A percentile compares a stretch with the other conserved stretches of the same genome.
Conservation (phyloP, 2,888 invertebrate genomes). For the Ethmia dodecea region DNA sequence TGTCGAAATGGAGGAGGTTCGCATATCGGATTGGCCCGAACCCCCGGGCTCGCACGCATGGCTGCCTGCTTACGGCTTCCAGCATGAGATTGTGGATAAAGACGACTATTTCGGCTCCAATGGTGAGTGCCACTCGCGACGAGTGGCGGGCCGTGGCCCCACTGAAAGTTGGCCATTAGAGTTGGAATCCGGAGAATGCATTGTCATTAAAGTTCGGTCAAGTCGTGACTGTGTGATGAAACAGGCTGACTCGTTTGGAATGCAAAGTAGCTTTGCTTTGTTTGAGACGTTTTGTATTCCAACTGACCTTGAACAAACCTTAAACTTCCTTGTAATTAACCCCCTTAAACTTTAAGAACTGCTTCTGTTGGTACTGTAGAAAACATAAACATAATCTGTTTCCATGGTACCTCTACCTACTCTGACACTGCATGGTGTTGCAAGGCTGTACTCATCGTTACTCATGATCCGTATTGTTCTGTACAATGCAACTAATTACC, state of each 20-base stretch:
- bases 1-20: constrained; percentile 79
- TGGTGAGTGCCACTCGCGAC: constrained; percentile 68
- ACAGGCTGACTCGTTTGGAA: constrained; percentile 26
- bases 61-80: constrained; percentile 88
- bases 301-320: constrained; percentile 8
- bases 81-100: constrained; percentile 80
- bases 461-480: constrained; percentile 37
- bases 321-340: too few species aligned
- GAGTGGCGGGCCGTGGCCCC: constrained; percentile 19
- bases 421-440: constrained; percentile 24
- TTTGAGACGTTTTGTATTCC: constrained; percentile 11
- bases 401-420: background rate
- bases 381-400: too few species aligned
- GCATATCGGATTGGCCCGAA: constrained; percentile 82
- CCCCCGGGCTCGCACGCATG: constrained; percentile 85
- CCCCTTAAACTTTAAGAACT: constrained; percentile 1
- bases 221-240: constrained; percentile 32
- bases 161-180: constrained; percentile 12
- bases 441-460: constrained; percentile 18
- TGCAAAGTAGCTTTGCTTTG: constrained; percentile 31
- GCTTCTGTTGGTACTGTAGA: background rate
- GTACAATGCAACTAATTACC: constrained; percentile 38
- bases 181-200: constrained; percentile 25
- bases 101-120: constrained; percentile 82
- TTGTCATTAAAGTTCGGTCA: constrained; percentile 30